Percentiles rank a stretch among this genome's conserved stretches.
These are phyloP conservation scores for Scomber scombrus DNA, from an alignment of 2,113 vertebrate species.

Conservation along the genomic window DNA sequence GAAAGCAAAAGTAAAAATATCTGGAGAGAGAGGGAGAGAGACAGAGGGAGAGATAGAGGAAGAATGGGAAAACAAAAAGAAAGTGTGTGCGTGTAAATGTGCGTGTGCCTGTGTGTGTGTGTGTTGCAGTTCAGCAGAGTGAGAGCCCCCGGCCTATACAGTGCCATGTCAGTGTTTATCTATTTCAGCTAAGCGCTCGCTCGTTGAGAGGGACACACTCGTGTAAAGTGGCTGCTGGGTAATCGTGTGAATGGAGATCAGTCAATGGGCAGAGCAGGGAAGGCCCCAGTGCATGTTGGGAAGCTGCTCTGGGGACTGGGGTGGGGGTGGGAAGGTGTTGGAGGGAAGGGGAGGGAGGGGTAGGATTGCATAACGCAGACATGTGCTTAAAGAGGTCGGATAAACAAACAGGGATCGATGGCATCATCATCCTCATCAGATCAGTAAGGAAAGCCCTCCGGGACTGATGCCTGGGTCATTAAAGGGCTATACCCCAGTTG, in stretches of 20 bases:
- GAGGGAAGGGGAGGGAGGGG: not conserved
- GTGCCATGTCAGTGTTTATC: slow-evolving; percentile 73
- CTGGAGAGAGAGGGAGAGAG: not conserved
- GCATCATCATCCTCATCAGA: slow-evolving; percentile 53
- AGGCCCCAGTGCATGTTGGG: slow-evolving; percentile 74
- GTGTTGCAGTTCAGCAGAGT: slow-evolving; percentile 7
- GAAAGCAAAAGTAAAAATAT: slow-evolving; percentile 38
- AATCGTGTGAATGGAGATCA: slow-evolving; percentile 82
- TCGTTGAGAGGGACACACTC: slow-evolving; percentile 61
- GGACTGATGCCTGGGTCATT: slow-evolving; percentile 36
- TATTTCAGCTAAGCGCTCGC: slow-evolving; percentile 58
- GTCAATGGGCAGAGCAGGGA: slow-evolving; percentile 74
- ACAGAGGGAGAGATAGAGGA: slow-evolving; percentile 1
- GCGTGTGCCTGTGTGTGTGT: slow-evolving; percentile 4
- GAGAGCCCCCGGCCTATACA: slow-evolving; percentile 36
- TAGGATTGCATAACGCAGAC: slow-evolving; percentile 73
- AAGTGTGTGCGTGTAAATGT: slow-evolving; percentile 9
- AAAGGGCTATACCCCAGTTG: slow-evolving; percentile 20
- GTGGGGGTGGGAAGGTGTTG: not conserved
- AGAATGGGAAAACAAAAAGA: slow-evolving; percentile 17
- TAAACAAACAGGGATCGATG: slow-evolving; percentile 71
- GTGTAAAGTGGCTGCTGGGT: slow-evolving; percentile 75
- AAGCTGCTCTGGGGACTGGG: slow-evolving; percentile 47
- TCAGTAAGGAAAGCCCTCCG: slow-evolving; percentile 34
- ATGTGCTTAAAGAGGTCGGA: slow-evolving; percentile 64